Evolutionary conservation across 2,888 invertebrate species (phyloP).

Genomic region (Electrophaes corylata): DNA sequence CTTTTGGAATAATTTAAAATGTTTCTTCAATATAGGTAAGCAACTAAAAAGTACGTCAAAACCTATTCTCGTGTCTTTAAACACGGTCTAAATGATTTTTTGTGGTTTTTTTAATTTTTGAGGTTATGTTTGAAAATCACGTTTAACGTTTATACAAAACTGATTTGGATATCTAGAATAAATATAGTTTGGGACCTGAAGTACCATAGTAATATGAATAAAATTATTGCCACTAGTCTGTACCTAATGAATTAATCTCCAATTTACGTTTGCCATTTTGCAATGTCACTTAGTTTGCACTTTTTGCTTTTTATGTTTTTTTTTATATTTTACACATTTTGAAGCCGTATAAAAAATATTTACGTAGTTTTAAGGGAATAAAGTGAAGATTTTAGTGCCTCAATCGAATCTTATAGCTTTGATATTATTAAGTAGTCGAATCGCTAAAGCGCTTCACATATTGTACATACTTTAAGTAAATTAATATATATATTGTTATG

Average conservation of each 20-base stretch:
- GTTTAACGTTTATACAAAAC: no score
- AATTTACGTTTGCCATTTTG: constrained; percentile 6
- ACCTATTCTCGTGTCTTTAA: no score
- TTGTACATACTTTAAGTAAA: constrained; percentile 15
- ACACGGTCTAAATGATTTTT: no score
- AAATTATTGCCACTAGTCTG: not conserved
- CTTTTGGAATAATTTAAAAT: no score
- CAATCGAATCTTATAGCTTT: constrained; percentile 23
- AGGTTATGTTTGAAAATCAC: not conserved
- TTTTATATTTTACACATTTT: constrained; percentile 16
- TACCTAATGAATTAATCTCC: not conserved
- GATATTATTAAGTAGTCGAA: constrained; percentile 9
- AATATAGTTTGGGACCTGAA: no score
- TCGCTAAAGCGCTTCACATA: constrained; percentile 24
- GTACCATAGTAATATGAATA: not conserved
- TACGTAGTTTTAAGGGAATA: constrained; percentile 28
- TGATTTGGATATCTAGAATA: no score
- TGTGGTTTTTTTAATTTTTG: not conserved
- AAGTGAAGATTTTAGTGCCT: constrained; percentile 31
- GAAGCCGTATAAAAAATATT: constrained; percentile 1
- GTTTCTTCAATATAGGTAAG: no score
- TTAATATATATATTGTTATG: constrained; percentile 10
- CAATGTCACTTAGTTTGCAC: not conserved
- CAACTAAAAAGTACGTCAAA: no score
- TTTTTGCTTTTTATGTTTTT: constrained; percentile 9